Base-by-base conservation (phyloP, 2,797 vertebrate genomes). In the Geotrypetes seraphini region DNA sequence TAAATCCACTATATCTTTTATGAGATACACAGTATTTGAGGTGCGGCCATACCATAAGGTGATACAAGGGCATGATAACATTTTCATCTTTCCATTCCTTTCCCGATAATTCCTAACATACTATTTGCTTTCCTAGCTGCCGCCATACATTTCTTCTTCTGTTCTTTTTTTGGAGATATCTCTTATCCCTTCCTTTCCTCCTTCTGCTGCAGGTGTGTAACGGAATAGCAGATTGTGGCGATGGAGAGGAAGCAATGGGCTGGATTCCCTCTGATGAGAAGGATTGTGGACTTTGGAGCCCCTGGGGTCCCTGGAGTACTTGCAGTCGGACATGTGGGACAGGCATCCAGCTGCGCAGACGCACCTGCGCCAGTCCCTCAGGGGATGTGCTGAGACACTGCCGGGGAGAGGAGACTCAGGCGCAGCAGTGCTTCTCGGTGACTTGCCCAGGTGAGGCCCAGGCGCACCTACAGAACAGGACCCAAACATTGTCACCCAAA, bases 261-360 rank as follows among this genome's bases (percentile, higher is more conserved):
- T 55, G 37, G 11, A 35, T 31, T 6, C 50, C 73, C 4, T 62
- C 49, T 1, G 91, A 83, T 36, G 91, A 87, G 67, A 43, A 42
- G 38, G 71, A 36, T 37, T 92, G 86, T 16, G 79, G 73, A 6
- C 59, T 40, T 5, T 96, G 91, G 92, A 64, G 69, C 3, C 26
- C 72, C 6, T 93, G 91, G 91, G 77, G 69, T 2, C 39, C 64
- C 0, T 95, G 92, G 92, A 75, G 67, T 3, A 8, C 56, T 2
- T 96, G 91, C 58, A 90, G 75, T 27, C 50, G 2, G 9, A 75
- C 80, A 2, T 92, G 90, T 9, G 89, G 88, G 10, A 53, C 77
- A 0, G 87, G 90, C 5, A 46, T 39, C 8, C 83, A 71, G 70
- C 67, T 19, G 25, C 63, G 84, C 3, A 34, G 46, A 2, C 80